These are phyloP conservation scores for Sinocyclocheilus rhinocerous DNA, from an alignment of 2,113 vertebrate species.

Conservation along the genomic window DNA sequence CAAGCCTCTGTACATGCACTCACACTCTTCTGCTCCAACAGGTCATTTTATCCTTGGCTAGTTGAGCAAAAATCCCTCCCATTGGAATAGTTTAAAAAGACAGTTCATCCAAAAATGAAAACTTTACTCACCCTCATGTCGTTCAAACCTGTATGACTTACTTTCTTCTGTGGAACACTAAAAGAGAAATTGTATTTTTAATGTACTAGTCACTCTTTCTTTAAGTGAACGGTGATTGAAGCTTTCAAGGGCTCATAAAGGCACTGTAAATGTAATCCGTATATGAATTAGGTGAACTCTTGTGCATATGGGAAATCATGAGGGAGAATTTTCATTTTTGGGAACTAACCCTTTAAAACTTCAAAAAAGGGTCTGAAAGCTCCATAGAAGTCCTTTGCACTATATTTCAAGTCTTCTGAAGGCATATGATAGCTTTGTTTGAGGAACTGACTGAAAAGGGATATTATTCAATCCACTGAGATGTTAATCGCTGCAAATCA, in stretches of 20 bases:
- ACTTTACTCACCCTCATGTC: neutral
- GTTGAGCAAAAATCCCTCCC: constrained; percentile 12
- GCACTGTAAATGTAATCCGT: neutral
- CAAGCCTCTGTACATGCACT: neutral
- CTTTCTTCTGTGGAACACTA: neutral
- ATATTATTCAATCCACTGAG: neutral
- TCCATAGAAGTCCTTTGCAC: neutral
- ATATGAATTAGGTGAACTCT: neutral
- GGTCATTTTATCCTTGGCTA: constrained; percentile 21
- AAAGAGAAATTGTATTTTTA: neutral
- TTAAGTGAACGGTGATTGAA: no score
- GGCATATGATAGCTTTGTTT: neutral
- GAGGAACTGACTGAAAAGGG: neutral
- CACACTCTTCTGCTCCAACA: constrained; percentile 20
- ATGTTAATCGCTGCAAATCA: neutral
- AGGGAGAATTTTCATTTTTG: neutral
- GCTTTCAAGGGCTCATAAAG: neutral
- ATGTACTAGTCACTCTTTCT: neutral
- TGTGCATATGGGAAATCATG: neutral
- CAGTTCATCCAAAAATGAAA: neutral
- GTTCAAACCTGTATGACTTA: neutral
- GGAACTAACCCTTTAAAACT: neutral
- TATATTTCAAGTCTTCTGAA: neutral
- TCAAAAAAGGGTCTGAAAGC: neutral
- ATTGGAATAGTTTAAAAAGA: constrained; percentile 17